These are phyloP conservation scores for Tokudaia tokunoshimensis DNA, from an alignment of 2,797 vertebrate species.

Conservation along the genomic window DNA sequence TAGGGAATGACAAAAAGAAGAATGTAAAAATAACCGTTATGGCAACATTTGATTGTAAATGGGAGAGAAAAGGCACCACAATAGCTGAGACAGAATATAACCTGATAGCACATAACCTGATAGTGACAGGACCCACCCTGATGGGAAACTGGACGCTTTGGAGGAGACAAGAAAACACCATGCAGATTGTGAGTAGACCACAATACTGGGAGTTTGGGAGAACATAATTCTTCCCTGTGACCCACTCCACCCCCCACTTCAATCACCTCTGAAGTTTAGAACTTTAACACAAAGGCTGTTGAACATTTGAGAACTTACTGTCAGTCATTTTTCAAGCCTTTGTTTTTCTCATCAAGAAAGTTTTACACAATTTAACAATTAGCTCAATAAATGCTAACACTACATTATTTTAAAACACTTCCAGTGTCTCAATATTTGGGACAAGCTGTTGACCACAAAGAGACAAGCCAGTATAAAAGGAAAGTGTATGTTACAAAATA, in stretches of 20 bases:
- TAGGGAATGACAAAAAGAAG: background rate
- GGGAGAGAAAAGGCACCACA: background rate
- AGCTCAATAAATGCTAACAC: background rate
- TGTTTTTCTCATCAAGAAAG: constrained; percentile 12
- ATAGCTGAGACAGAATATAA: background rate
- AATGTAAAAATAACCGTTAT: background rate
- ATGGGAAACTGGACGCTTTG: background rate
- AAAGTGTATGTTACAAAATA: background rate
- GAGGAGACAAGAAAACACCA: background rate
- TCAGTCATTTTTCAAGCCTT: background rate
- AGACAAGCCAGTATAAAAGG: background rate
- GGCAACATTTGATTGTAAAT: background rate
- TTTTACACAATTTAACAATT: background rate
- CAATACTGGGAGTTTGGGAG: background rate
- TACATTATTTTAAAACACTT: constrained; percentile 60
- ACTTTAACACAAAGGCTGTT: constrained; percentile 12
- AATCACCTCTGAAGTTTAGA: background rate
- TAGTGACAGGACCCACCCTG: background rate
- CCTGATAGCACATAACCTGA: background rate
- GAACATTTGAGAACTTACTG: background rate
- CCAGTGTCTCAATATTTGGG: background rate
- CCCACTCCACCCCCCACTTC: background rate
- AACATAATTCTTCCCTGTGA: background rate
- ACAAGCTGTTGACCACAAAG: background rate
- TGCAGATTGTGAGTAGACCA: background rate